phyloP scores from a whole-genome alignment of 2,113 vertebrate genomes.

The Phylloscopus trochilus region DNA sequence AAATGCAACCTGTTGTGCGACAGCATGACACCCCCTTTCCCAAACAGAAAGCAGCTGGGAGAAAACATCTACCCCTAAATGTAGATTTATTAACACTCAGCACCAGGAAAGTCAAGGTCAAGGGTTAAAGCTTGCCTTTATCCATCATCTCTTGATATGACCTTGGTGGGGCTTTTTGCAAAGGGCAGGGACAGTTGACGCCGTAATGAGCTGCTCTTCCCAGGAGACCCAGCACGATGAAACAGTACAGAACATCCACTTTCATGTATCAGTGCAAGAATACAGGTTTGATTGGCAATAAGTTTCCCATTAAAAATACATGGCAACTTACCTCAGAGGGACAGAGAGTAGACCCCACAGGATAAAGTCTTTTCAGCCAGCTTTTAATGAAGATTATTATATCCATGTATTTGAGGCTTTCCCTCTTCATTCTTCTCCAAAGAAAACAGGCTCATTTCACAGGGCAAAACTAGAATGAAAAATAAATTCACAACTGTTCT shows the following conservation, averaged over 20 bases:
- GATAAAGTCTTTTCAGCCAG: not conserved
- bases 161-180: constrained; percentile 48
- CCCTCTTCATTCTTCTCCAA: not conserved
- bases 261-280: constrained; percentile 5
- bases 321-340: not conserved
- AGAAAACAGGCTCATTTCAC: constrained; percentile 2
- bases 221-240: constrained; percentile 27
- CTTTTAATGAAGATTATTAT: constrained; percentile 40
- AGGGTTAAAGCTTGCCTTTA: constrained; percentile 60
- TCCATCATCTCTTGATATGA: constrained; percentile 53
- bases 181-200: constrained; percentile 52
- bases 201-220: constrained; percentile 47
- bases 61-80: constrained; percentile 43
- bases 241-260: constrained; percentile 27
- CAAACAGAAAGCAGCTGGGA: constrained; percentile 46
- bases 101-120: constrained; percentile 59
- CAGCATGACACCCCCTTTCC: not conserved
- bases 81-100: constrained; percentile 61
- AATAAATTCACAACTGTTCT: not conserved
- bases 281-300: constrained; percentile 32
- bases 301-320: constrained; percentile 60
- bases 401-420: not conserved
- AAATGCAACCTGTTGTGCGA: constrained; percentile 39
- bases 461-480: not conserved
- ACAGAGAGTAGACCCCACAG: constrained; percentile 2